Evolutionary conservation across 2,113 vertebrate genomes (phyloP).

Genomic region (Rhynchomys soricoides): DNA sequence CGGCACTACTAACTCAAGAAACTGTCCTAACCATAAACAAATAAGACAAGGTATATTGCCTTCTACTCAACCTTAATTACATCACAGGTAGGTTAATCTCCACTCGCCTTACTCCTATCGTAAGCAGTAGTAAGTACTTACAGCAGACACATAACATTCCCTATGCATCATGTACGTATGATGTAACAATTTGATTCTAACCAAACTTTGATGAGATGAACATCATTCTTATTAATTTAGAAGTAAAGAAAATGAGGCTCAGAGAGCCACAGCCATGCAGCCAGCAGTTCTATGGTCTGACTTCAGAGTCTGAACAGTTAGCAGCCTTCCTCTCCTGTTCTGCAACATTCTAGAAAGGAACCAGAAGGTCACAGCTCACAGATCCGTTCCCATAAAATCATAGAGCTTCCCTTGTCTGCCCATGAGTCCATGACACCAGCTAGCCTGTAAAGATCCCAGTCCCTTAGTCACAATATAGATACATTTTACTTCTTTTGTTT

Average conservation of each 20-base stretch:
- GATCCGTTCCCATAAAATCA: conserved; percentile 47
- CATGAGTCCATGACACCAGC: conserved; percentile 57
- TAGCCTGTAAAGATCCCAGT: conserved; percentile 21
- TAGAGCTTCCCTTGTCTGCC: conserved; percentile 11
- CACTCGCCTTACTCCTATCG: not conserved
- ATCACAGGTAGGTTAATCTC: not conserved
- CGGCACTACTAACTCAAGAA: not conserved
- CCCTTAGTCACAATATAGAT: not conserved
- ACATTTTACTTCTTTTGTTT: not conserved
- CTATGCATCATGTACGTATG: accelerated
- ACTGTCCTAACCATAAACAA: not conserved
- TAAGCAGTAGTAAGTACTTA: not conserved
- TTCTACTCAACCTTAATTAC: not conserved
- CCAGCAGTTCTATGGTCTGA: not conserved
- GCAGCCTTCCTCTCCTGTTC: not conserved
- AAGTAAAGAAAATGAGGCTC: not conserved
- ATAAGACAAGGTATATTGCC: not conserved
- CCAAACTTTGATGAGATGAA: not conserved
- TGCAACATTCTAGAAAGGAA: not conserved
- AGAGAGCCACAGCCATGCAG: not conserved
- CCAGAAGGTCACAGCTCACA: conserved; percentile 58
- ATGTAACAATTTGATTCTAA: not conserved
- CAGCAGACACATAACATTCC: not conserved
- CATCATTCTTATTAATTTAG: not conserved
- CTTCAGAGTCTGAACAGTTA: not conserved